Percentiles rank a stretch among this genome's conserved stretches.
These are phyloP conservation scores for Hemicentrotus pulcherrimus DNA, from an alignment of 35 echinoderm and acorn worm genomes.

Conservation along the genomic window DNA sequence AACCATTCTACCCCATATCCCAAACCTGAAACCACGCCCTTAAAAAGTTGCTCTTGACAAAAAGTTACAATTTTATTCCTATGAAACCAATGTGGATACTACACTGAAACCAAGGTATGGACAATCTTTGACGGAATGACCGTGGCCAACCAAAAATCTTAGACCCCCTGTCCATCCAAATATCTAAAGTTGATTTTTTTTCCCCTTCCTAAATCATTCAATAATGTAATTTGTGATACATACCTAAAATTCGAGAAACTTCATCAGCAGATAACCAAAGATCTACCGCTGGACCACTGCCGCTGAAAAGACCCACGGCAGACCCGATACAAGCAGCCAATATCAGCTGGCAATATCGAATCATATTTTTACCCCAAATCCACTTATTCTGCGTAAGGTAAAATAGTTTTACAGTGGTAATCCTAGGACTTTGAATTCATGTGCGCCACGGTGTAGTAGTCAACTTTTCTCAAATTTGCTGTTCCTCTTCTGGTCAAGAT, in stretches of 20 bases:
- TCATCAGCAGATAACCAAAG: slow-evolving; percentile 10
- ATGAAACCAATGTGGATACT: no score
- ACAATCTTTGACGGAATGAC: no score
- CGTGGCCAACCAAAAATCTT: no score
- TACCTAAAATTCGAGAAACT: slow-evolving; percentile 39
- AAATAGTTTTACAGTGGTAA: not conserved
- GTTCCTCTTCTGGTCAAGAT: not conserved
- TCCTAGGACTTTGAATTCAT: not conserved
- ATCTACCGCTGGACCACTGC: not conserved
- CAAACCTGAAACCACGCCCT: no score
- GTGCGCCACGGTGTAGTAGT: no score
- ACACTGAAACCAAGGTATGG: no score
- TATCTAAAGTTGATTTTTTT: no score
- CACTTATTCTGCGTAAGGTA: no score
- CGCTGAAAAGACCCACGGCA: not conserved
- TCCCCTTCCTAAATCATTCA: not conserved
- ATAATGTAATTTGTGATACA: not conserved
- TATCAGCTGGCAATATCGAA: not conserved
- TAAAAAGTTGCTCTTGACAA: no score
- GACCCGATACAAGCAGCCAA: not conserved
- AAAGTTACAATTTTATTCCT: no score
- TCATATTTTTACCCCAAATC: not conserved
- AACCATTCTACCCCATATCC: no score
- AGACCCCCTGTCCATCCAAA: no score
- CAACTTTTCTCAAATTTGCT: not conserved